A percentile compares a stretch with the other conserved stretches of the same genome.
Evolutionary conservation across 2,888 invertebrate genomes (phyloP).

Genomic region (Himalopsyche japonica): DNA sequence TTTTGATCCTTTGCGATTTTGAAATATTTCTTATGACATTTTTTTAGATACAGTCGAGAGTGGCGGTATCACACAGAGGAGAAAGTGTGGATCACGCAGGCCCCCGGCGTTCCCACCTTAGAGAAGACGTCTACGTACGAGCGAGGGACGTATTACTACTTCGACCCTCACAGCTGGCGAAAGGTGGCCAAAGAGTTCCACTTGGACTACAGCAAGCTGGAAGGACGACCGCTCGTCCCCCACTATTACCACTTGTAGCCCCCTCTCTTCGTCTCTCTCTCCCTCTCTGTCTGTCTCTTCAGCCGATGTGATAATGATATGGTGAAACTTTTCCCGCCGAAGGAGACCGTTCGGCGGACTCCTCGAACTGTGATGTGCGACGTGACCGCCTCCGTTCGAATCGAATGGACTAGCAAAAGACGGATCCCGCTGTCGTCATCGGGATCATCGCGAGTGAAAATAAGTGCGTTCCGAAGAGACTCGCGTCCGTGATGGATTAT

Average conservation of each 20-base stretch:
- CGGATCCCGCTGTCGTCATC: neutral
- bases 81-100: constrained; percentile 98
- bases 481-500: neutral
- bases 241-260: constrained; percentile 56
- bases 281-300: neutral
- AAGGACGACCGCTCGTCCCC: constrained; percentile 85
- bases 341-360: neutral
- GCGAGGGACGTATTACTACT: constrained; percentile 98
- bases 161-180: constrained; percentile 98
- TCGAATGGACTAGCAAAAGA: neutral
- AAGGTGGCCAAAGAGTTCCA: constrained; percentile 99
- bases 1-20: neutral
- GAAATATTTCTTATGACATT: too few species aligned
- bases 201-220: constrained; percentile 98
- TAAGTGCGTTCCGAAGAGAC: neutral
- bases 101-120: constrained; percentile 90
- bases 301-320: neutral
- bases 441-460: neutral
- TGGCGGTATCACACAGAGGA: constrained; percentile 99
- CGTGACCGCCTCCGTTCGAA: neutral
- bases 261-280: neutral
- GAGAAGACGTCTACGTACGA: constrained; percentile 97
- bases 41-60: constrained; percentile 88
- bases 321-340: neutral
- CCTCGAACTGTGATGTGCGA: neutral